These are phyloP conservation scores for Idaea straminata DNA, from an alignment of 2,888 invertebrate genomes.

Conservation along the genomic window DNA sequence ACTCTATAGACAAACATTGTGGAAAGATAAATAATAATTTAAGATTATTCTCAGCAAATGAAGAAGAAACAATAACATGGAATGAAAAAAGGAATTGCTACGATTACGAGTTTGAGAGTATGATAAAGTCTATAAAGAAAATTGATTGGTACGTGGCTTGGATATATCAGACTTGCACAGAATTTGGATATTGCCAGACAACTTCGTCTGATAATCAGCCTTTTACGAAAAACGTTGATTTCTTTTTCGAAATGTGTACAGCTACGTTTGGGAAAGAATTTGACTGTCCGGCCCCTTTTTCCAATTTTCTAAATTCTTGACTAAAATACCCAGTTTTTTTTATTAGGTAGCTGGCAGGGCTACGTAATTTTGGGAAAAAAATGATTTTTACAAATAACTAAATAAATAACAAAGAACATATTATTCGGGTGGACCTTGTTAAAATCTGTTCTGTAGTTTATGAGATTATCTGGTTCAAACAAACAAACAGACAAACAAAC, in stretches of 20 bases:
- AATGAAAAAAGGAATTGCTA: slow-evolving; percentile 42
- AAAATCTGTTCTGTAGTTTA: too few relatives aligned
- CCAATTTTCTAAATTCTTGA: too few relatives aligned
- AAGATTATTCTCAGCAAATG: slow-evolving; percentile 29
- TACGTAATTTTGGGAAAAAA: too few relatives aligned
- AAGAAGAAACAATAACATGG: slow-evolving; percentile 38
- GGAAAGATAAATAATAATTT: slow-evolving; percentile 29
- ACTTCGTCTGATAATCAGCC: slow-evolving; percentile 78
- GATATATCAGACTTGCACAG: slow-evolving; percentile 88
- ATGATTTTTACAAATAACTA: too few relatives aligned
- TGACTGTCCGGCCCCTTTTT: too few relatives aligned
- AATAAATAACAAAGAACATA: too few relatives aligned
- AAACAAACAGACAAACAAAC: too few relatives aligned
- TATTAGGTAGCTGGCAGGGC: too few relatives aligned
- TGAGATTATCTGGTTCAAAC: too few relatives aligned
- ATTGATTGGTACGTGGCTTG: slow-evolving; percentile 65
- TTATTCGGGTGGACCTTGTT: too few relatives aligned
- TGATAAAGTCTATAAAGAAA: slow-evolving; percentile 40
- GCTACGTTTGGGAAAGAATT: slow-evolving; percentile 64
- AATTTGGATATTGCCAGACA: slow-evolving; percentile 87
- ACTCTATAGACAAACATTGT: slow-evolving; percentile 49
- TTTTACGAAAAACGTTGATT: slow-evolving; percentile 75
- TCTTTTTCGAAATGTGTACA: slow-evolving; percentile 60
- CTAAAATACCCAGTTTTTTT: too few relatives aligned
- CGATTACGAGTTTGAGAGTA: slow-evolving; percentile 51